These are phyloP conservation scores for Vulpes ferrilata DNA, from an alignment of 2,113 vertebrate genomes.

Conservation along the genomic window DNA sequence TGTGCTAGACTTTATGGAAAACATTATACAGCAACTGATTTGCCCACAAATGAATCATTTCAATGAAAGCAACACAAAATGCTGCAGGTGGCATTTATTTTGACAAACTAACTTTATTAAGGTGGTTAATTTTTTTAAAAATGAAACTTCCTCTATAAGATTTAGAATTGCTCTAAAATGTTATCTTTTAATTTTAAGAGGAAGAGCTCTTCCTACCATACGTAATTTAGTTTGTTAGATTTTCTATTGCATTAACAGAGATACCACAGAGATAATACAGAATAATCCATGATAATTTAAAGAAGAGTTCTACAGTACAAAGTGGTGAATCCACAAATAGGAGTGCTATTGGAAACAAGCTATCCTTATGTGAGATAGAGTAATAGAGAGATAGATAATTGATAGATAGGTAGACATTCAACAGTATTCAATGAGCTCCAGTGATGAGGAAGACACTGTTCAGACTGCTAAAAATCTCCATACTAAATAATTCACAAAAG, in stretches of 20 bases:
- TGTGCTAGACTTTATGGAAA: conserved; percentile 55
- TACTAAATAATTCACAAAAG: neutral
- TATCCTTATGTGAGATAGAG: neutral
- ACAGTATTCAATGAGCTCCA: neutral
- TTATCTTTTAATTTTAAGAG: conserved; percentile 33
- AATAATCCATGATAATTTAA: neutral
- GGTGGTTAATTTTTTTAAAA: neutral
- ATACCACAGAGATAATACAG: neutral
- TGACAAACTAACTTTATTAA: conserved; percentile 62
- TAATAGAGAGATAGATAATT: no score
- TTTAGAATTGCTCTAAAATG: conserved; percentile 26
- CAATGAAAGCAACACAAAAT: conserved; percentile 7
- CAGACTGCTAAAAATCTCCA: neutral
- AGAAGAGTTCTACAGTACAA: neutral
- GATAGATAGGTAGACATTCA: neutral
- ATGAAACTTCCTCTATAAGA: neutral
- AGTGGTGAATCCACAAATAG: neutral
- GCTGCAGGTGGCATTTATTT: conserved; percentile 71
- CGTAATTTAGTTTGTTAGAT: conserved; percentile 46
- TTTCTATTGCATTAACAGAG: neutral
- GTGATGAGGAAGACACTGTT: neutral
- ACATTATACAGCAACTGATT: conserved; percentile 45
- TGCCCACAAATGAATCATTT: conserved; percentile 70
- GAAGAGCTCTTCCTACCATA: neutral
- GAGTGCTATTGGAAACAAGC: neutral